phyloP scores from a whole-genome alignment of 1,140 invertebrate species.

The Cotesia chilonis region DNA sequence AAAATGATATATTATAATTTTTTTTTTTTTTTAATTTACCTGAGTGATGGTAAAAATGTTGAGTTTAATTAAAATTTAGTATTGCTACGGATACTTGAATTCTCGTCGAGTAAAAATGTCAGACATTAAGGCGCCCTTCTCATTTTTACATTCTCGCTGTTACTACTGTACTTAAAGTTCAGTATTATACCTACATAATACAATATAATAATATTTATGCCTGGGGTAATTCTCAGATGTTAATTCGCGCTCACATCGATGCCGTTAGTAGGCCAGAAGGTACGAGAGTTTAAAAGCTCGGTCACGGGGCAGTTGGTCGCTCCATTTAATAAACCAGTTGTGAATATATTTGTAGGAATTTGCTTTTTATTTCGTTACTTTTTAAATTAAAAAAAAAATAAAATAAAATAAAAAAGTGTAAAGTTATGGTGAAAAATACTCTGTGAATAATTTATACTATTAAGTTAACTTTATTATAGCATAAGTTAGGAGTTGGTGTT shows the following conservation, averaged over 20 bases:
- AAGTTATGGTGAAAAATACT: constrained; percentile 1
- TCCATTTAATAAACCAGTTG: constrained; percentile 53
- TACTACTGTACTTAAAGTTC: no score
- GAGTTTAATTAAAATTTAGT: no score
- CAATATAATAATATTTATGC: not conserved
- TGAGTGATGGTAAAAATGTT: no score
- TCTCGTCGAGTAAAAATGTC: no score
- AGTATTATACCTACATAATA: no score
- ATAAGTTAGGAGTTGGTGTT: constrained; percentile 1
- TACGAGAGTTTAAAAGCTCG: constrained; percentile 48
- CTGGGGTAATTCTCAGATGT: constrained; percentile 16
- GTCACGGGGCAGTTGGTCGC: constrained; percentile 46
- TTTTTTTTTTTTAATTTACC: no score
- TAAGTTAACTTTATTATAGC: constrained; percentile 18
- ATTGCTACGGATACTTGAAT: no score
- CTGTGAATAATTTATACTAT: constrained; percentile 23
- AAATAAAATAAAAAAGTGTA: constrained; percentile 14
- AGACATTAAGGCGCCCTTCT: no score
- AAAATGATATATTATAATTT: no score
- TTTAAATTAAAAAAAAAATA: constrained; percentile 10
- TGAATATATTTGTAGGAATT: constrained; percentile 7
- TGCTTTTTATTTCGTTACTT: constrained; percentile 1
- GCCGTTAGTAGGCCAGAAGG: not conserved
- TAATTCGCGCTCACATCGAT: not conserved
- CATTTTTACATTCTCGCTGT: constrained; percentile 2